These are phyloP conservation scores for Rhinatrema bivittatum DNA, from an alignment of 2,797 vertebrate genomes.

Conservation along the genomic window DNA sequence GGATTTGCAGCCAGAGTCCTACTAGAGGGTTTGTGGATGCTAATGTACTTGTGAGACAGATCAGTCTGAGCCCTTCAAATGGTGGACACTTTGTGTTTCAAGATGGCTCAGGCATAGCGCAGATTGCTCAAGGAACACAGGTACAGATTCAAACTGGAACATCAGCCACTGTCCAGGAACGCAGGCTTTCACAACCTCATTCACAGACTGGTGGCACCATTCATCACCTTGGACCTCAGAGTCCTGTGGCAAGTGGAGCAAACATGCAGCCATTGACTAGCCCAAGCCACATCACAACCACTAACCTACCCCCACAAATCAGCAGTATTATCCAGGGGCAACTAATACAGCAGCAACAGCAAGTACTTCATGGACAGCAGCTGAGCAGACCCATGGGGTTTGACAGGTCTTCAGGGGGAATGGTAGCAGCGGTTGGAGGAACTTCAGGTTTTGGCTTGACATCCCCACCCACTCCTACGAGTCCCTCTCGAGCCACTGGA, in stretches of 20 bases:
- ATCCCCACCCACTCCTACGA: conserved; percentile 74
- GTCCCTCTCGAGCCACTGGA: conserved; percentile 73
- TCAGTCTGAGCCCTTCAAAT: conserved; percentile 77
- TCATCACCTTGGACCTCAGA: conserved; percentile 90
- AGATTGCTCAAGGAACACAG: conserved; percentile 69
- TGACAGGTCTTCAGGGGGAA: conserved; percentile 69
- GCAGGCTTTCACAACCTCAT: conserved; percentile 88
- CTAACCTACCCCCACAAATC: conserved; percentile 91
- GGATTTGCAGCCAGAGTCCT: conserved; percentile 85
- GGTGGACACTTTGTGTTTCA: conserved; percentile 89
- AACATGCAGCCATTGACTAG: conserved; percentile 73
- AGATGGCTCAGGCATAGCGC: conserved; percentile 75
- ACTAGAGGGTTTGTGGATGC: conserved; percentile 83
- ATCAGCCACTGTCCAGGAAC: conserved; percentile 68
- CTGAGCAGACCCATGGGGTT: conserved; percentile 68
- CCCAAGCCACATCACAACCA: conserved; percentile 85
- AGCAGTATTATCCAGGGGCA: conserved; percentile 96
- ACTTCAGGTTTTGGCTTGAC: conserved; percentile 72
- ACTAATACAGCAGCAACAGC: conserved; percentile 72
- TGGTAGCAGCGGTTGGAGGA: conserved; percentile 70
- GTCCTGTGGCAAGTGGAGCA: conserved; percentile 72
- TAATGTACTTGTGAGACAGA: conserved; percentile 83
- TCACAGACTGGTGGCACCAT: conserved; percentile 91
- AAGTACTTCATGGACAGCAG: conserved; percentile 57
- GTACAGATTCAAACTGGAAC: conserved; percentile 59